Evolutionary conservation across 2,888 invertebrate genomes (phyloP), one percentile per base, ranked within the genome.

Genomic region (Erebia palarica): DNA sequence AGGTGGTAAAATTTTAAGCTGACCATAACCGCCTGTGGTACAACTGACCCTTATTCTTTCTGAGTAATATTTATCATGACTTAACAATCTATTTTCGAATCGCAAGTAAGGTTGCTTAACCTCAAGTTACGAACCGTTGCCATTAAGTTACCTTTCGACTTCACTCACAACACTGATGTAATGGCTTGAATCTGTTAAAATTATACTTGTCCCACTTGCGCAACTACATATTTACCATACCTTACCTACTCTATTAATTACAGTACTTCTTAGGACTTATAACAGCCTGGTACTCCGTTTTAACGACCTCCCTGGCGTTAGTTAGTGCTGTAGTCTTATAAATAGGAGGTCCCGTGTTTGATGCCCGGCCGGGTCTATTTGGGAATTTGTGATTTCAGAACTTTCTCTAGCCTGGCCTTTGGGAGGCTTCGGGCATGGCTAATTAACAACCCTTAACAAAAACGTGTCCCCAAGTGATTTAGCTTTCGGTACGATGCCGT

Each of bases 81-180:
- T 55, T 53, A 53, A 53, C 14, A n/a, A 57, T 69, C 64, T 36
- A 60, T 44, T 51, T 59, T n/a, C 63, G 16, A 63, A 14, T 53
- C 51, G 7, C 21, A 47, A 51, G 59, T 59, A 64, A 7, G 21
- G 60, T 73, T 68, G 68, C 73, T 70, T 73, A 67, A 70, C 70
- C 72, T 73, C 58, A 44, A 61, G 42, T 68, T 60, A 13, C 49
- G 64, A 67, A 63, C 21, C 53, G 10, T 44, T 57, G 16, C 57
- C 18, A 57, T 57, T 57, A 18, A 36, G 57, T 55, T 66, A 57
- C 66, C 70, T 75, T 73, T 69, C 73, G 66, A 74, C 63, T 72
- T 58, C 14, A 58, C 57, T 61, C 68, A 68, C 63, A 73, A 68
- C 65, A 55, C 70, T 73, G 74, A 74, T 70, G 74, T 74, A 74